Evolutionary conservation across 2,888 invertebrate species (phyloP).

Genomic region (Drosophila picticornis): DNA sequence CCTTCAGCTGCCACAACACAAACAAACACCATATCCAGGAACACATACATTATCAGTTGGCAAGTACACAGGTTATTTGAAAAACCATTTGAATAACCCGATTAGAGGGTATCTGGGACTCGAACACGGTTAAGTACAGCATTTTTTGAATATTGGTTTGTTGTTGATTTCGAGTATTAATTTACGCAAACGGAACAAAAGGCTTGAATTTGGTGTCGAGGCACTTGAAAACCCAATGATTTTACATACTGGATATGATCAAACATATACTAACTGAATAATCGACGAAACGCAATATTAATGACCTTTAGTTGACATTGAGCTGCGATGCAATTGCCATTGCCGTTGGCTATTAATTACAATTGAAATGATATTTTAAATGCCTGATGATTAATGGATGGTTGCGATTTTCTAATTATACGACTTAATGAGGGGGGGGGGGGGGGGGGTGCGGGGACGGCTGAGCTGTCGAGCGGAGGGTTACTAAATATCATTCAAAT

Average conservation of each 20-base stretch:
- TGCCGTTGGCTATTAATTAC: conserved; percentile 73
- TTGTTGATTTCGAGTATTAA: conserved; percentile 38
- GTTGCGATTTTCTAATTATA: conserved; percentile 75
- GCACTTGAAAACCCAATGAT: conserved; percentile 19
- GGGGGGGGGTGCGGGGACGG: neutral
- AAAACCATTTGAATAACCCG: too few relatives aligned
- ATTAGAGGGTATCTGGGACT: conserved; percentile 4
- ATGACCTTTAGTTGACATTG: conserved; percentile 78
- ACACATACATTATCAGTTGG: neutral
- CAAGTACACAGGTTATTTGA: neutral
- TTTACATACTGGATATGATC: conserved; percentile 20
- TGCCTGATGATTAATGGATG: conserved; percentile 70
- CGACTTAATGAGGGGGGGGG: conserved; percentile 4
- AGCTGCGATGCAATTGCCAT: conserved; percentile 48
- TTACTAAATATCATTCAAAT: conserved; percentile 35
- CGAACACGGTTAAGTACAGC: neutral
- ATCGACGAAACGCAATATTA: conserved; percentile 46
- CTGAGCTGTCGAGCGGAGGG: conserved; percentile 17
- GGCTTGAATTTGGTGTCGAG: conserved; percentile 56
- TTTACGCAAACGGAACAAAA: conserved; percentile 54
- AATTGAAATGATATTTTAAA: conserved; percentile 76
- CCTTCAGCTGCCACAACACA: neutral
- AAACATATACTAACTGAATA: conserved; percentile 6
- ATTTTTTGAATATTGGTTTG: conserved; percentile 3
- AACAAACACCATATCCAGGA: neutral